A percentile compares a stretch with the other conserved stretches of the same genome.
phyloP scores from a whole-genome alignment of 1,140 invertebrate species.

The Bacillus rossius region DNA sequence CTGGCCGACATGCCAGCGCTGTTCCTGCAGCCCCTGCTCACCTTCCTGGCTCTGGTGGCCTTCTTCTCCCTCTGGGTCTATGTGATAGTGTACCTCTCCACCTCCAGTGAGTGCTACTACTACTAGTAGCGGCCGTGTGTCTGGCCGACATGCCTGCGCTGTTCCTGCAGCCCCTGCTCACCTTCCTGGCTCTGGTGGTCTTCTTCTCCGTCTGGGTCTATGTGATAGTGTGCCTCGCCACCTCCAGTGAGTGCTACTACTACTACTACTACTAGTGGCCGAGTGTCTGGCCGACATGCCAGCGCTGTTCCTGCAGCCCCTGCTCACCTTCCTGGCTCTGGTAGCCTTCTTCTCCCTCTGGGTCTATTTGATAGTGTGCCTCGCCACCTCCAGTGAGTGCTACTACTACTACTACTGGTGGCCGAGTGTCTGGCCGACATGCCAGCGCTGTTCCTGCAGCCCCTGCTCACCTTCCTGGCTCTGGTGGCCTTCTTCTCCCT shows the following conservation, averaged over 20 bases:
- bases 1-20: slow-evolving; percentile 77
- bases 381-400: slow-evolving; percentile 66
- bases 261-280: too few species aligned
- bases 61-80: slow-evolving; percentile 84
- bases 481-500: slow-evolving; percentile 74
- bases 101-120: slow-evolving; percentile 64
- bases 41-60: slow-evolving; percentile 67
- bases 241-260: slow-evolving; percentile 64
- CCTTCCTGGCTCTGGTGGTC: slow-evolving; percentile 67
- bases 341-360: slow-evolving; percentile 79
- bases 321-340: slow-evolving; percentile 77
- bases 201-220: slow-evolving; percentile 84
- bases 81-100: slow-evolving; percentile 65
- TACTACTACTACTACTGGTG: too few species aligned
- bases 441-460: slow-evolving; percentile 82
- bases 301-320: slow-evolving; percentile 78
- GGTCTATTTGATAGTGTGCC: slow-evolving; percentile 67
- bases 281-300: slow-evolving; percentile 79
- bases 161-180: slow-evolving; percentile 81
- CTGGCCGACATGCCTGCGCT: slow-evolving; percentile 77
- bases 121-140: too few species aligned
- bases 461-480: slow-evolving; percentile 76
- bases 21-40: slow-evolving; percentile 81
- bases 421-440: too few species aligned
- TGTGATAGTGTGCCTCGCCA: slow-evolving; percentile 66